Evolutionary conservation across 2,113 vertebrate genomes (phyloP).

Genomic region (Glaucidium brasilianum): DNA sequence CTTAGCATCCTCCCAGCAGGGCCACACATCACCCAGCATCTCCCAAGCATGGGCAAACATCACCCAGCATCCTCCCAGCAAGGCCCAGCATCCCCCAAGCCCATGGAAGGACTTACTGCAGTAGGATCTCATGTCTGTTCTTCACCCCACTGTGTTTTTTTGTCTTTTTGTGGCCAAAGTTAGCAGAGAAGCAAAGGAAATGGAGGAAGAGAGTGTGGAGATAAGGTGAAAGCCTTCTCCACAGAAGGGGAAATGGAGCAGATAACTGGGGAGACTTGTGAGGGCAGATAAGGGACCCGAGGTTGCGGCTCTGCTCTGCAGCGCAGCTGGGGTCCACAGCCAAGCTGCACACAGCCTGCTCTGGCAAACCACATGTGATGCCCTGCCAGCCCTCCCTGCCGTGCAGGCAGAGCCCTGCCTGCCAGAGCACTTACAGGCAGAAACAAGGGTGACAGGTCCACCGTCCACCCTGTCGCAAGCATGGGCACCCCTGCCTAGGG

Average conservation of each 20-base stretch:
- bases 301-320: not conserved
- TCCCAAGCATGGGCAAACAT: too few relatives aligned
- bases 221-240: slow-evolving; percentile 24
- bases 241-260: not conserved
- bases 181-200: not conserved
- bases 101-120: too few relatives aligned
- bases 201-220: not conserved
- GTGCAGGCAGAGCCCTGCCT: not conserved
- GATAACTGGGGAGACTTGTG: not conserved
- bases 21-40: not conserved
- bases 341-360: rapidly evolving
- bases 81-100: too few relatives aligned
- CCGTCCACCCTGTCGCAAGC: rapidly evolving
- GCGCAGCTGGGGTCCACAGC: too few relatives aligned
- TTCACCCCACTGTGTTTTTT: not conserved
- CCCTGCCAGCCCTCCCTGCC: not conserved
- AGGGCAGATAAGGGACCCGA: not conserved
- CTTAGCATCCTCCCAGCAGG: not conserved
- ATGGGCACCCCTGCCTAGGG: not conserved
- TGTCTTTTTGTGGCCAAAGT: not conserved
- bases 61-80: not conserved
- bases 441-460: not conserved
- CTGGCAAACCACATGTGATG: too few relatives aligned
- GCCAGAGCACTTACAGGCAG: not conserved
- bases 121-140: not conserved